A percentile compares a stretch with the other conserved stretches of the same genome.
These are phyloP conservation scores for Hanleya hanleyi DNA, from an alignment of 2,888 invertebrate species.

Conservation along the genomic window DNA sequence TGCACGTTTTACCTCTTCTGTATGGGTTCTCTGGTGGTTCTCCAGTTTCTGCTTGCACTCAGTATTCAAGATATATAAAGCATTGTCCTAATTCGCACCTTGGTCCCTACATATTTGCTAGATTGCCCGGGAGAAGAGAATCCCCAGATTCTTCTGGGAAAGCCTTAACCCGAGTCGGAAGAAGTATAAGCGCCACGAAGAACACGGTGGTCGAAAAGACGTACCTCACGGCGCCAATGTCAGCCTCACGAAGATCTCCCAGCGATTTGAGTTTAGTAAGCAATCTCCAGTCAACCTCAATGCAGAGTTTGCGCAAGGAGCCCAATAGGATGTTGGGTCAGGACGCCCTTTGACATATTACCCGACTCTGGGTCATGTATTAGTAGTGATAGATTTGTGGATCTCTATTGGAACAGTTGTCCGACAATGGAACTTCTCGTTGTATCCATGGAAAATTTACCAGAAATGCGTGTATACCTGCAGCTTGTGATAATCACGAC, in stretches of 20 bases:
- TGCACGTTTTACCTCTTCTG: no score
- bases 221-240: not conserved
- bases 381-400: no score
- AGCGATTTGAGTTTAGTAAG: not conserved
- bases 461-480: no score
- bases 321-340: not conserved
- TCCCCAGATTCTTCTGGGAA: slow-evolving; percentile 9
- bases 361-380: no score
- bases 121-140: slow-evolving; percentile 8
- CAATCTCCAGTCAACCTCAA: not conserved
- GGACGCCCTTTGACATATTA: not conserved
- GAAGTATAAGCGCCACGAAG: not conserved
- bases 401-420: no score
- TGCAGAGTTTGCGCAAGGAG: slow-evolving; percentile 4
- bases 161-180: slow-evolving; percentile 8
- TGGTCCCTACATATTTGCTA: slow-evolving; percentile 2
- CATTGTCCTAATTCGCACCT: not conserved
- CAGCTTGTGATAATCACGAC: no score
- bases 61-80: no score
- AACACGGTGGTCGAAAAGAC: slow-evolving; percentile 5
- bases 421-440: no score
- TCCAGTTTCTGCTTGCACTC: no score
- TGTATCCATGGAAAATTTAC: no score
- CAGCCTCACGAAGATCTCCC: not conserved
- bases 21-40: no score